These are phyloP conservation scores for Patella depressa DNA, from an alignment of 2,888 invertebrate species.

Conservation along the genomic window DNA sequence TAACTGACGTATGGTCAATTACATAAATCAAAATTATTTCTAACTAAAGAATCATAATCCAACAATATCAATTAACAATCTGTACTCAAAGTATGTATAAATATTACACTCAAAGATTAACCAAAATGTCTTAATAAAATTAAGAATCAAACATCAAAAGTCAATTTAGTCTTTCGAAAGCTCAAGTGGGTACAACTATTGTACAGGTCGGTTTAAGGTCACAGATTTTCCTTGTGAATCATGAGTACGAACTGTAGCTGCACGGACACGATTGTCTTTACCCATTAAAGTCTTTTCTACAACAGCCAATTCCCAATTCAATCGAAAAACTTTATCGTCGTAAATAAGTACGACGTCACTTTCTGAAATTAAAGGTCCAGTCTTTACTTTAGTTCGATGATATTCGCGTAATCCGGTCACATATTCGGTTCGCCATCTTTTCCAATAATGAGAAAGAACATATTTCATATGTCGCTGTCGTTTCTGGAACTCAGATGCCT, in stretches of 20 bases:
- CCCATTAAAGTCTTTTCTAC: background rate
- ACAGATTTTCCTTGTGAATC: background rate
- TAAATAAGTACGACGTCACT: background rate
- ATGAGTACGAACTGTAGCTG: background rate
- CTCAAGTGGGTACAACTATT: background rate
- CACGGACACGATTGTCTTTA: background rate
- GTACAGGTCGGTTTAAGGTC: background rate
- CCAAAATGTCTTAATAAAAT: too few species aligned
- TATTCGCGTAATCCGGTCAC: background rate
- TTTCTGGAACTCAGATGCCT: background rate
- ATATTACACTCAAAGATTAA: too few species aligned
- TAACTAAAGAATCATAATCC: background rate
- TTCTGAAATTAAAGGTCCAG: background rate
- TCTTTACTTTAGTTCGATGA: background rate
- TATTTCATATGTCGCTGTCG: background rate
- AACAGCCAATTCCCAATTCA: background rate
- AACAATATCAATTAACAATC: too few species aligned
- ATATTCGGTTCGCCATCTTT: background rate
- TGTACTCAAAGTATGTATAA: too few species aligned
- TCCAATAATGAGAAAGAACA: conserved; percentile 3
- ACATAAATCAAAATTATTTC: background rate
- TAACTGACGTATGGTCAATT: background rate
- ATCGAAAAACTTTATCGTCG: background rate
- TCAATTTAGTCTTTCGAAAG: background rate
- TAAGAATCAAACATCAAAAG: background rate